Base-by-base conservation (phyloP, 2,888 invertebrate genomes). In the Caenorhabditis plicata region DNA sequence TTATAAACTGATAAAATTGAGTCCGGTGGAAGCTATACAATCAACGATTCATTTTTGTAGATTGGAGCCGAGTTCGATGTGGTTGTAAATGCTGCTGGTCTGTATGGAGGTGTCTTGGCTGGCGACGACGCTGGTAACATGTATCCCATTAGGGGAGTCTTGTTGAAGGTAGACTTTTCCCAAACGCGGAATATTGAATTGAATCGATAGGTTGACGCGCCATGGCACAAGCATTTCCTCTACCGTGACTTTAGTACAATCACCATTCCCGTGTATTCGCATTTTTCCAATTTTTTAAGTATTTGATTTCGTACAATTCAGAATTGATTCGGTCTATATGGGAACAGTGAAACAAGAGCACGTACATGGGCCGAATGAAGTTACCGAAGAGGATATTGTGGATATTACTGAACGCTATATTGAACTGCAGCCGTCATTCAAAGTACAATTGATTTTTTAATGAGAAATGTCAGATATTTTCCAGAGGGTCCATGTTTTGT, bases 211-310 rank as follows among this genome's bases (percentile, higher is more conserved):
- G 87, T 88, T 0, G 85, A 86, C 54, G 92, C 92, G 0, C 92
- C 92, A 0, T 93, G 92, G 91, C 84, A 93, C 33, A 91, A 91
- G 83, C 88, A 87, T 5, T 91, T 90, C 45, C 89, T 89, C 78
- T 93, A 72, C 41, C 45, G 67, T 17, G 68, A 72, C 32, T 70
- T 71, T 40, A 32, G 23, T 15, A 71, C 66, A 4, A 68, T 68
- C 47, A 66, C 70, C 29, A 72, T 72, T 57, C 72, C 72, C 13
- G 64, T 61, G 72, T 67, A 36, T 45, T 35, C 26, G n/a, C 31
- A 31, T 9, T 13, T 31, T 41, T 23, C 9, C 26, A 33, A 9
- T n/a, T 1, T 9, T 9, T 36, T 47, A 5, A 15, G 2, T 17
- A 25, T 2, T 29, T 17, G 5, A 35, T 45, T 45, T 39, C 13